phyloP scores from a whole-genome alignment of 2,797 vertebrate species.

The Fistularia tabacaria region DNA sequence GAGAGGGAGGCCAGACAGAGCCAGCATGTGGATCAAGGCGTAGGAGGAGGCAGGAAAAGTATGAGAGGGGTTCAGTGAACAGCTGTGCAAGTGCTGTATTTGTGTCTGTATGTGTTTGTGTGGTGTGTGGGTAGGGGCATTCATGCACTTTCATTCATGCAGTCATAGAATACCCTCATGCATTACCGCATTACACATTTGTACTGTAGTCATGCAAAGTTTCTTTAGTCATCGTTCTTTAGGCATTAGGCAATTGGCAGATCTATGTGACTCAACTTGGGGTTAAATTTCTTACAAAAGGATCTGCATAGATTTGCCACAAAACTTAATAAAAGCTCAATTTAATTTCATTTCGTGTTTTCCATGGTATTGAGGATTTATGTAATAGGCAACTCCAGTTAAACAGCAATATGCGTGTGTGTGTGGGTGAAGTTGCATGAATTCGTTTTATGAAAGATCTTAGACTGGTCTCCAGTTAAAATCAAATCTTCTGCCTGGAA shows the following conservation, averaged over 20 bases:
- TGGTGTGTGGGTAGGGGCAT: not conserved
- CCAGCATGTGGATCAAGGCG: constrained; percentile 51
- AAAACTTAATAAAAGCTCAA: constrained; percentile 53
- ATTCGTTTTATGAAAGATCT: constrained; percentile 52
- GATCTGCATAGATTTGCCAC: constrained; percentile 43
- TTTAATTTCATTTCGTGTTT: constrained; percentile 57
- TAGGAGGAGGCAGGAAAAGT: constrained; percentile 56
- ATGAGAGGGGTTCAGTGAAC: constrained; percentile 51
- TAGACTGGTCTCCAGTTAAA: constrained; percentile 15
- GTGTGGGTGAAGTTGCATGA: constrained; percentile 31
- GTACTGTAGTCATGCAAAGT: constrained; percentile 41
- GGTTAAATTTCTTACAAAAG: constrained; percentile 19
- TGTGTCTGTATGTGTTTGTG: constrained; percentile 15
- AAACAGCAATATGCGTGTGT: constrained; percentile 33
- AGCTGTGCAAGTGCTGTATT: constrained; percentile 60
- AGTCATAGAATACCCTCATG: constrained; percentile 49
- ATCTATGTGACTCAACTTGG: constrained; percentile 20
- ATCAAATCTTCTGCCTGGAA: constrained; percentile 41
- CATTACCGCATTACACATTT: constrained; percentile 48
- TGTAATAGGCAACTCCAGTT: constrained; percentile 64
- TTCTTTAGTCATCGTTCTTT: constrained; percentile 11
- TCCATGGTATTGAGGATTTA: constrained; percentile 65
- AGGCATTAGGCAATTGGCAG: not conserved
- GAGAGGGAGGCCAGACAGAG: constrained; percentile 23
- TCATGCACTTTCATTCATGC: constrained; percentile 14